Evolutionary conservation across 2,797 vertebrate species (phyloP).

Genomic region (Brachymystax lenok): DNA sequence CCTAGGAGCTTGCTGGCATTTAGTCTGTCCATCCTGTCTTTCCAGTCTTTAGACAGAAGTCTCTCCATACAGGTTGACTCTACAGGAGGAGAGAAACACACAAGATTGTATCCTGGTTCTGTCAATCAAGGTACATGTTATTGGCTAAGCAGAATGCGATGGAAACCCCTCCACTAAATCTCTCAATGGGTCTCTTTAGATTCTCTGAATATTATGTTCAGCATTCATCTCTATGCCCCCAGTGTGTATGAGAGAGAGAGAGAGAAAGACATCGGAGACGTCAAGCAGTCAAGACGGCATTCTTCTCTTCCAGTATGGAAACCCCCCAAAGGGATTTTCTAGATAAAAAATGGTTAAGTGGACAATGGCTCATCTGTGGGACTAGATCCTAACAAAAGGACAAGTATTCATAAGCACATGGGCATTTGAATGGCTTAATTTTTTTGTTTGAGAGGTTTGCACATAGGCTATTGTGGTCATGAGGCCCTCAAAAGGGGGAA

Average conservation of each 20-base stretch:
- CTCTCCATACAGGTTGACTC: slow-evolving; percentile 91
- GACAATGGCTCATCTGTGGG: slow-evolving; percentile 73
- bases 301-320: slow-evolving; percentile 6
- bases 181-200: not conserved
- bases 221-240: not conserved
- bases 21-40: slow-evolving; percentile 90
- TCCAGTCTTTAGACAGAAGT: slow-evolving; percentile 93
- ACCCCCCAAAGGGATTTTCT: slow-evolving; percentile 54
- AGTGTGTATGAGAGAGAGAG: not conserved
- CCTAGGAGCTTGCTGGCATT: slow-evolving; percentile 89
- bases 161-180: not conserved
- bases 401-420: slow-evolving; percentile 61
- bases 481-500: slow-evolving; percentile 31
- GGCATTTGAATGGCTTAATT: slow-evolving; percentile 68
- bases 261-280: not conserved
- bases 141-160: not conserved
- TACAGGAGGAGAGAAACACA: slow-evolving; percentile 44
- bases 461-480: slow-evolving; percentile 59
- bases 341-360: slow-evolving; percentile 60
- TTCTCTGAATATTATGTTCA: too few species aligned
- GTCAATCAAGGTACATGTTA: not conserved
- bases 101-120: not conserved
- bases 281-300: slow-evolving; percentile 11
- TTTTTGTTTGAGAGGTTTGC: slow-evolving; percentile 46
- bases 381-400: slow-evolving; percentile 65